A percentile compares a stretch with the other conserved stretches of the same genome.
Conservation (phyloP, 2,113 vertebrate genomes). For the Crotophaga sulcirostris region DNA sequence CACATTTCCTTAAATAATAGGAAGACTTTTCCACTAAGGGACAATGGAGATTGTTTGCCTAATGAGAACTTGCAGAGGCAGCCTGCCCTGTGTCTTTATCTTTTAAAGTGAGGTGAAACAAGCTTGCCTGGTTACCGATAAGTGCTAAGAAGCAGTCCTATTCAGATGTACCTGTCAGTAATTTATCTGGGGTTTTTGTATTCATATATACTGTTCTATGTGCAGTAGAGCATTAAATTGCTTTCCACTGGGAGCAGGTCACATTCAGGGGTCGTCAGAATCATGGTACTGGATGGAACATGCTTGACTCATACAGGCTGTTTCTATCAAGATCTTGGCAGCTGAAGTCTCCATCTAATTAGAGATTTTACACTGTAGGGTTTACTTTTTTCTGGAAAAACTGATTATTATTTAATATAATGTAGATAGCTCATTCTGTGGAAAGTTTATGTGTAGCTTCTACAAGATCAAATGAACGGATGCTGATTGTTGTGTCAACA, state of each 20-base stretch:
- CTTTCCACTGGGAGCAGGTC: conserved; percentile 82
- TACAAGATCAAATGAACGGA: not conserved
- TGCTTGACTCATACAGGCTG: conserved; percentile 20
- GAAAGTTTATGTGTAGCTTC: not conserved
- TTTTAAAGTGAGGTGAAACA: conserved; percentile 73
- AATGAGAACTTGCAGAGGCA: conserved; percentile 67
- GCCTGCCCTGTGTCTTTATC: conserved; percentile 67
- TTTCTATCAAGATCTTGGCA: conserved; percentile 70
- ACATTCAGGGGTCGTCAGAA: conserved; percentile 73
- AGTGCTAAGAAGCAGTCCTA: conserved; percentile 64
- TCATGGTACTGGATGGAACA: conserved; percentile 5
- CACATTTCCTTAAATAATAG: conserved; percentile 70
- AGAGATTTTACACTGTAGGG: conserved; percentile 27
- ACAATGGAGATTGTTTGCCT: conserved; percentile 55
- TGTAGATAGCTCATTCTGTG: not conserved
- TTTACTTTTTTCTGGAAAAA: not conserved
- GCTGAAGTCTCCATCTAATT: conserved; percentile 67
- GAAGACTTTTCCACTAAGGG: conserved; percentile 26
- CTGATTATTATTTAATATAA: not conserved
- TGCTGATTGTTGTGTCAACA: not conserved
- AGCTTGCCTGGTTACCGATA: conserved; percentile 72
- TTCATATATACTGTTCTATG: conserved; percentile 80
- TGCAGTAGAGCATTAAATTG: conserved; percentile 86
- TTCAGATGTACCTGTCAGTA: conserved; percentile 77
- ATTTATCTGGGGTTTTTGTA: conserved; percentile 81